These are phyloP conservation scores for Reinhardtius hippoglossoides DNA, from an alignment of 2,113 vertebrate genomes.

Conservation along the genomic window DNA sequence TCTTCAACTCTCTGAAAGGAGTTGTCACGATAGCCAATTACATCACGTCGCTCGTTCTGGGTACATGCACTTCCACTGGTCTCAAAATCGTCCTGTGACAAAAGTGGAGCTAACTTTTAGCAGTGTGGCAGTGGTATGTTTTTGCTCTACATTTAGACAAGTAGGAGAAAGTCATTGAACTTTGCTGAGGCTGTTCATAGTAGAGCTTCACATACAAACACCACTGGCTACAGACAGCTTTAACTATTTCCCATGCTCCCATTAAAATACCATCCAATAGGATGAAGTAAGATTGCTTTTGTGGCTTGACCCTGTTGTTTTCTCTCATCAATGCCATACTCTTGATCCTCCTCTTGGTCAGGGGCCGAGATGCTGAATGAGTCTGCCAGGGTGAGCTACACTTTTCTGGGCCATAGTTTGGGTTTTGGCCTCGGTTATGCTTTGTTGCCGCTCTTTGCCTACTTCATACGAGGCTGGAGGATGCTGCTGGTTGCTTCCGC, in stretches of 20 bases:
- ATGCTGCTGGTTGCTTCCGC: slow-evolving; percentile 61
- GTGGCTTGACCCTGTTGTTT: too few species aligned
- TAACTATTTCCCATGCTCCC: too few species aligned
- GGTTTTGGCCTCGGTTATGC: slow-evolving; percentile 60
- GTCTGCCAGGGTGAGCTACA: slow-evolving; percentile 37
- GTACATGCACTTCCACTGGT: too few species aligned
- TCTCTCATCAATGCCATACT: too few species aligned
- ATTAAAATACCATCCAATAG: too few species aligned
- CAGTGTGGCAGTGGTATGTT: slow-evolving; percentile 42
- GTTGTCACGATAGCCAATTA: too few species aligned
- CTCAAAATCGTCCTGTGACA: too few species aligned
- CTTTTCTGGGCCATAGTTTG: slow-evolving; percentile 32
- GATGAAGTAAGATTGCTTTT: too few species aligned
- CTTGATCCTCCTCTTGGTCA: slow-evolving; percentile 19
- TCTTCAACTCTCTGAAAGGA: too few species aligned
- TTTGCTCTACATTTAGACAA: neutral
- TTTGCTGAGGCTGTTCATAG: neutral
- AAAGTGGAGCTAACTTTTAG: slow-evolving; percentile 48
- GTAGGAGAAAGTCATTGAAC: neutral
- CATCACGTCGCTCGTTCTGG: too few species aligned
- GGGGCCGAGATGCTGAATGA: slow-evolving; percentile 61
- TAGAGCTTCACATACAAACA: neutral
- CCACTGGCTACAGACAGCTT: too few species aligned
- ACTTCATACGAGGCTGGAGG: slow-evolving; percentile 70
- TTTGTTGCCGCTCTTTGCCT: slow-evolving; percentile 61